Evolutionary conservation across 2,888 invertebrate species (phyloP), one percentile per base, ranked within the genome.

Genomic region (Ormia ochracea): DNA sequence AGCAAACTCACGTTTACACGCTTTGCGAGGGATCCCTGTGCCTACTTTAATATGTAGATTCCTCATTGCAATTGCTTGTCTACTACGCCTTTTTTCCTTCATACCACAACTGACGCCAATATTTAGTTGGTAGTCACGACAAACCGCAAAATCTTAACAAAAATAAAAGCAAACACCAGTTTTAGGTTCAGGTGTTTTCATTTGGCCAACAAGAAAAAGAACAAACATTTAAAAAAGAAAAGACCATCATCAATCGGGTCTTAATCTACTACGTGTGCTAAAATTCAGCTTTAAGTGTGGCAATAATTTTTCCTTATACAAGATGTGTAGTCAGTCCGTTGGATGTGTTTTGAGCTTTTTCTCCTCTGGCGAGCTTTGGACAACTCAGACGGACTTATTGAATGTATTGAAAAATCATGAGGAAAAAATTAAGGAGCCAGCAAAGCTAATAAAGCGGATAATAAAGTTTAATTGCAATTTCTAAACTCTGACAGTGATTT

Each of bases 241-340:
- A 59, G 10, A 59, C 33, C 58, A 58, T 14, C 50, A 50, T 52
- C 59, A 61, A 61, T 68, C 36, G 36, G 36, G 52, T 10, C 65
- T 52, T 70, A 65, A 77, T 77, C 45, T 56, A 66, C 52, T 78
- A 78, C 77, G 65, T 72, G 77, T 78, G 77, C 72, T 72, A 19
- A 43, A 66, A 66, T 66, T 52, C 36, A 17, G 66, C 52, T 43
- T 58, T 59, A 78, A 72, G 77, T 66, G 70, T 77, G 77, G 65
- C 54, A 59, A 72, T 45, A 66, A 59, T 59, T 66, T 65, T 33
- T 33, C 43, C 52, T 59, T 61, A 38, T 61, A 38, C 36, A 48
- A 52, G 33, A 54, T 19, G 2, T 26, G n/a, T 41, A 3, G 10
- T 38, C n/a, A 10, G 19, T 31, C 7, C 10, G 14, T 28, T 54